phyloP scores from a whole-genome alignment of 2,888 invertebrate species.

The Heterodera filipjevi region DNA sequence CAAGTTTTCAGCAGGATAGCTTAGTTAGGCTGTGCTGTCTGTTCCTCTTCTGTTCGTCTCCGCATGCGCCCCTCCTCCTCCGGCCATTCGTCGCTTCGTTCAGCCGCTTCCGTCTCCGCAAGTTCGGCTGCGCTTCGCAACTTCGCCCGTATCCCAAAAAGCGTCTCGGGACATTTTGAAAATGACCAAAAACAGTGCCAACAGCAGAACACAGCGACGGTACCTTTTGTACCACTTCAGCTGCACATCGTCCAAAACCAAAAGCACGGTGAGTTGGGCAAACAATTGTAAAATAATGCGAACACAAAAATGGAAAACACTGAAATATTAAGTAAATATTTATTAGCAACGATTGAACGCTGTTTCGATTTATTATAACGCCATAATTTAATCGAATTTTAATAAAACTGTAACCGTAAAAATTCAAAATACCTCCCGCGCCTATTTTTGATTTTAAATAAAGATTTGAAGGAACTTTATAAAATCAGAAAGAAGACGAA shows the following conservation, averaged over 20 bases:
- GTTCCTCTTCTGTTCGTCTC: not conserved
- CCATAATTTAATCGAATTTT: too few species aligned
- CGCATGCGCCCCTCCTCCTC: not conserved
- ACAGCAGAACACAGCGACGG: not conserved
- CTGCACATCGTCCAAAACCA: conserved; percentile 16
- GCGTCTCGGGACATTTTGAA: conserved; percentile 23
- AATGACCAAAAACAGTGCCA: not conserved
- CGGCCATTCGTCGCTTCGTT: not conserved
- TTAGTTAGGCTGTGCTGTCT: not conserved
- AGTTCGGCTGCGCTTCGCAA: not conserved
- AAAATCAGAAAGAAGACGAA: not conserved
- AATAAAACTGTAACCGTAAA: too few species aligned
- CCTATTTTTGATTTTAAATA: too few species aligned
- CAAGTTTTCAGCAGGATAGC: too few species aligned
- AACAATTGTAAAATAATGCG: too few species aligned
- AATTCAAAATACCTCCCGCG: too few species aligned
- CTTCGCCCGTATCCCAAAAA: conserved; percentile 18
- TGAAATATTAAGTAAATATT: too few species aligned
- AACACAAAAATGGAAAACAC: not conserved
- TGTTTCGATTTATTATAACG: too few species aligned
- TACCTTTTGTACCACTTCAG: conserved; percentile 23
- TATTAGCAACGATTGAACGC: too few species aligned
- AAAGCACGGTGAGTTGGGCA: conserved; percentile 3
- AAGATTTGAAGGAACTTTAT: too few species aligned
- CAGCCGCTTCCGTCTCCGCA: not conserved